These are phyloP conservation scores for Ramphastos sulfuratus DNA, from an alignment of 2,113 vertebrate genomes.

Conservation along the genomic window DNA sequence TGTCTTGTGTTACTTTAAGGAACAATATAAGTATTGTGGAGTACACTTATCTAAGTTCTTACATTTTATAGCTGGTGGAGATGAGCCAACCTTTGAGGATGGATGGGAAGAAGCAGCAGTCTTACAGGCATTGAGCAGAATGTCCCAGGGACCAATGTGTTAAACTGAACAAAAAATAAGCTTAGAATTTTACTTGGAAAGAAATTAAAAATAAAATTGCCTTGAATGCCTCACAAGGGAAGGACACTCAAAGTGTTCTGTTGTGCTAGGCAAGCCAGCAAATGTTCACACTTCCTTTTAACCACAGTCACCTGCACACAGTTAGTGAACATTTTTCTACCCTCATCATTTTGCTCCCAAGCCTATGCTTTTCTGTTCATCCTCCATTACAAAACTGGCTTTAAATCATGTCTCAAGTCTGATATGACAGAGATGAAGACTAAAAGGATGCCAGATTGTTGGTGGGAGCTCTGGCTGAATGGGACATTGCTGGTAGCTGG, in stretches of 20 bases:
- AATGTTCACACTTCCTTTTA: slow-evolving; percentile 51
- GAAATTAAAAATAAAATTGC: slow-evolving; percentile 24
- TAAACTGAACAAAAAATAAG: slow-evolving; percentile 38
- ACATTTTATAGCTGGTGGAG: not conserved
- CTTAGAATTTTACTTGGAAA: slow-evolving; percentile 45
- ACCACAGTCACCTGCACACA: slow-evolving; percentile 52
- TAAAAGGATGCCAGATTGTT: slow-evolving; percentile 18
- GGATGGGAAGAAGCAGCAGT: not conserved
- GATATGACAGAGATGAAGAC: slow-evolving; percentile 20
- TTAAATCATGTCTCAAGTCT: not conserved
- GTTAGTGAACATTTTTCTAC: slow-evolving; percentile 25
- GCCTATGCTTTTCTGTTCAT: slow-evolving; percentile 3
- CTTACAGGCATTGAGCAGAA: not conserved
- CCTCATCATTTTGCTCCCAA: slow-evolving; percentile 15
- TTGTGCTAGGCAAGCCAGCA: slow-evolving; percentile 55
- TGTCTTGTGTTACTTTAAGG: not conserved
- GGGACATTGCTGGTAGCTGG: not conserved
- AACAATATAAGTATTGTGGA: not conserved
- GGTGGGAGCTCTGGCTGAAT: slow-evolving; percentile 9
- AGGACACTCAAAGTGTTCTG: slow-evolving; percentile 11
- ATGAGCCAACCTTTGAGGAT: not conserved
- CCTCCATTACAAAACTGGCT: slow-evolving; percentile 24
- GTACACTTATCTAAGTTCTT: not conserved
- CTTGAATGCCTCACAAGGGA: not conserved
- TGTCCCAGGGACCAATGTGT: slow-evolving; percentile 26